phyloP scores from a whole-genome alignment of 2,113 vertebrate species.

The Nettapus auritus region DNA sequence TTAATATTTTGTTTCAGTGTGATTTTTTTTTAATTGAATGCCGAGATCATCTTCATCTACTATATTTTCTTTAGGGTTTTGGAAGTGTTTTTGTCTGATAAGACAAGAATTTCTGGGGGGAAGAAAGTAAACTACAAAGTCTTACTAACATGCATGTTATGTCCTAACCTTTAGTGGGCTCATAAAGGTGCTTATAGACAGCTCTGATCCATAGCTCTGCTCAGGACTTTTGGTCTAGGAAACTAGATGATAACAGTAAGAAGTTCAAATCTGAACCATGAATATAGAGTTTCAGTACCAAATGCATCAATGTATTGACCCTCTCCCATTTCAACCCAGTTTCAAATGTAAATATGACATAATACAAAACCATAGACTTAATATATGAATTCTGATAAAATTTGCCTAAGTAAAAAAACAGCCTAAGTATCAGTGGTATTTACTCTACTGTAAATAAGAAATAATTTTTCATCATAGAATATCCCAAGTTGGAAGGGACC shows the following conservation, averaged over 20 bases:
- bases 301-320: neutral
- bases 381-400: too few species aligned
- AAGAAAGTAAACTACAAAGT: neutral
- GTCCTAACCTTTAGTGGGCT: neutral
- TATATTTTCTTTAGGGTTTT: neutral
- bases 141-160: fast-evolving
- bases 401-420: too few species aligned
- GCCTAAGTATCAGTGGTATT: too few species aligned
- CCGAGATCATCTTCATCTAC: neutral
- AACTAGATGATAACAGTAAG: neutral
- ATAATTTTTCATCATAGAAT: too few species aligned
- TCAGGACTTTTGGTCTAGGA: neutral
- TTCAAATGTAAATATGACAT: too few species aligned
- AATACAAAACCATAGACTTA: too few species aligned
- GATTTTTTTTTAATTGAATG: neutral
- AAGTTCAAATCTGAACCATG: neutral
- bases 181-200: neutral
- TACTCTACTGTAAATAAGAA: too few species aligned
- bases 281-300: neutral
- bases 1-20: neutral
- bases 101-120: neutral
- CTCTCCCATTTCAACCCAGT: neutral
- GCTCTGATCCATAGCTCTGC: neutral
- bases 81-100: neutral
- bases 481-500: too few species aligned